Evolutionary conservation across 1,140 invertebrate species (phyloP).

Genomic region (Maconellicoccus hirsutus): DNA sequence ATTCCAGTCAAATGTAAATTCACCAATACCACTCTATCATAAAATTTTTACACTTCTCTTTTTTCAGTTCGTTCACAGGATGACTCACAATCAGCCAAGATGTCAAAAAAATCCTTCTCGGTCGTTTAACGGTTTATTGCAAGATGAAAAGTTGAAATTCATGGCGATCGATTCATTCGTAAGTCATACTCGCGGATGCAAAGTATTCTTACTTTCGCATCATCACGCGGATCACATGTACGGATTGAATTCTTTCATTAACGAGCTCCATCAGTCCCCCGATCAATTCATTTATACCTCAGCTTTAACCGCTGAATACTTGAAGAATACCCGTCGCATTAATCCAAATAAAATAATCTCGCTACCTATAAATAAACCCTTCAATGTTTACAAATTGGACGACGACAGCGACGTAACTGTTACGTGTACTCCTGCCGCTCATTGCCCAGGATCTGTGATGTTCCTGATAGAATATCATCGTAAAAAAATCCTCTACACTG

Average conservation of each 20-base stretch:
- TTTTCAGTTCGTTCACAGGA: too few relatives aligned
- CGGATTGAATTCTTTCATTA: conserved; percentile 40
- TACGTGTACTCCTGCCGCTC: conserved; percentile 49
- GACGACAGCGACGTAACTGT: conserved; percentile 37
- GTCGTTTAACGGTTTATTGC: neutral
- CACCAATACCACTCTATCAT: too few relatives aligned
- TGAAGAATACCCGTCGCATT: conserved; percentile 23
- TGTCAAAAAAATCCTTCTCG: too few relatives aligned
- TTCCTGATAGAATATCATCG: conserved; percentile 47
- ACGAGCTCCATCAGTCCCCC: conserved; percentile 25
- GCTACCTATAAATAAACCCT: conserved; percentile 31
- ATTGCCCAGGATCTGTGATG: conserved; percentile 63
- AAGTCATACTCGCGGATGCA: conserved; percentile 31
- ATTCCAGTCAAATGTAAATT: too few relatives aligned
- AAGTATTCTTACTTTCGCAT: conserved; percentile 53
- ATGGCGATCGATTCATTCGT: conserved; percentile 17
- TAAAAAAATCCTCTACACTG: conserved; percentile 49
- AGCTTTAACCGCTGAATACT: conserved; percentile 31
- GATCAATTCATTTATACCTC: conserved; percentile 36
- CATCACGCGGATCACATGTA: conserved; percentile 52
- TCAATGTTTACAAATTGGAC: neutral
- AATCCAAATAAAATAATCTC: conserved; percentile 19
- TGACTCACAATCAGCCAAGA: too few relatives aligned
- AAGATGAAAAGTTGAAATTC: neutral
- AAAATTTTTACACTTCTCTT: too few relatives aligned